Percentiles rank a stretch among this genome's conserved stretches.
These are phyloP conservation scores for Spilarctia lutea DNA, from an alignment of 2,888 invertebrate species.

Conservation along the genomic window DNA sequence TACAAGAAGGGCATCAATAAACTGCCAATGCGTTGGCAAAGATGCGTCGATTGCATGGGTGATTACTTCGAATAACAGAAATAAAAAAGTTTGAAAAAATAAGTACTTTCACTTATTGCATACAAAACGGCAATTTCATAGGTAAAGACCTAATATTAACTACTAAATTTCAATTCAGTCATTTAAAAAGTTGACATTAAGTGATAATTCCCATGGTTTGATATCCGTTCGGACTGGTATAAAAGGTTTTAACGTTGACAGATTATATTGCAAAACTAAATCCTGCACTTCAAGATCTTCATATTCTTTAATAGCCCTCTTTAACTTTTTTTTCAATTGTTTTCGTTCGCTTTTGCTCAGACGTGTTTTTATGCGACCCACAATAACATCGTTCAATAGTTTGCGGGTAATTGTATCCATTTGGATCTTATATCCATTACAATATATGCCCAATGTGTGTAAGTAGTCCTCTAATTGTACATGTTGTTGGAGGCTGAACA, in stretches of 20 bases:
- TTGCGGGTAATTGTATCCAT: slow-evolving; percentile 48
- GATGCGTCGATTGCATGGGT: no score
- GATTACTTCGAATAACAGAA: no score
- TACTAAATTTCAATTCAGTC: neutral
- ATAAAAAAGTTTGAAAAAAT: no score
- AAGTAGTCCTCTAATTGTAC: slow-evolving; percentile 65
- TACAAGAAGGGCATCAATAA: no score
- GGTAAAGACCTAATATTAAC: no score
- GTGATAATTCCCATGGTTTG: neutral
- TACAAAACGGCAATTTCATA: no score
- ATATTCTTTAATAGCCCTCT: slow-evolving; percentile 60
- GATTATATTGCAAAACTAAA: neutral
- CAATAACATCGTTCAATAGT: slow-evolving; percentile 48
- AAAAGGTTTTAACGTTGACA: slow-evolving; percentile 9
- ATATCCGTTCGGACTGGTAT: neutral
- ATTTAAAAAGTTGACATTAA: neutral
- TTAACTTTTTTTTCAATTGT: slow-evolving; percentile 52
- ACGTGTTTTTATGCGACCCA: slow-evolving; percentile 37
- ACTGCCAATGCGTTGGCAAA: no score
- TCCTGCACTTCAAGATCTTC: slow-evolving; percentile 11
- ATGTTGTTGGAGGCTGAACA: slow-evolving; percentile 61
- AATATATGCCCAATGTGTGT: slow-evolving; percentile 48
- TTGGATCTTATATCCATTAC: slow-evolving; percentile 34
- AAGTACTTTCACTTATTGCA: no score
- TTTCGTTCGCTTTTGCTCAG: slow-evolving; percentile 43